Base-by-base conservation (phyloP, 2,888 invertebrate species). In the Drosophila trichaetosa region DNA sequence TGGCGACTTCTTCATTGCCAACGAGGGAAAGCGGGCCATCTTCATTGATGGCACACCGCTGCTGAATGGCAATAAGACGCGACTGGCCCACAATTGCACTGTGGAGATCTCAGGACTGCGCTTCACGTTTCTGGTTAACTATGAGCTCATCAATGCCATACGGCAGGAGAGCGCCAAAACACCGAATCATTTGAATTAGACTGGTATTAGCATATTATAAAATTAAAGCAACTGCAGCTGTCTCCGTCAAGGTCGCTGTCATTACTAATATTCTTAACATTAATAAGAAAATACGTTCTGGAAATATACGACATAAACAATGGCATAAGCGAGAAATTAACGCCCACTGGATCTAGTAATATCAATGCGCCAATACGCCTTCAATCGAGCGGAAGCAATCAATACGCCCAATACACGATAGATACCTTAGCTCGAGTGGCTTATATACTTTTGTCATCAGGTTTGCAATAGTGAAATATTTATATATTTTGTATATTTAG, bases 21-120 rank as follows among this genome's bases (percentile, higher is more conserved):
- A 99, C 53, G 98, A 99, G 92, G 99, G 99, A 27, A 98, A 98
- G 91, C 94, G 99, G 71, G 97, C 99, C 3, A 96, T 99, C 89
- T 98, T 97, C 92, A 97, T 99, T 7, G 99, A 99, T 92, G 98
- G 99, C 2, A 95, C 96, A 71, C 98, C 99, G 0, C 95, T 99
- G 63, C 94, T 98, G 13, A 95, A 96, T 59, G 98, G 98, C 53
- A 97, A 96, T 93, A 98, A 98, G 94, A 96, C 97, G 66, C 96
- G 97, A 87, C 94, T 99, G 21, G 97, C 96, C 91, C 98, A 99
- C 93, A 99, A 99, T 92, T 97, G 98, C 76, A 97, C 99, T 16
- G 96, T 99, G 62, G 99, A 99, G 96, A 97, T 99, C 87, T 96
- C 98, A 29, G 97, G 98, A 62, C 94, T 99, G 51, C 95, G 98